Percentiles rank a stretch among this genome's conserved stretches.
Evolutionary conservation across 2,113 vertebrate genomes (phyloP).

Genomic region (Illadopsis cleaveri): DNA sequence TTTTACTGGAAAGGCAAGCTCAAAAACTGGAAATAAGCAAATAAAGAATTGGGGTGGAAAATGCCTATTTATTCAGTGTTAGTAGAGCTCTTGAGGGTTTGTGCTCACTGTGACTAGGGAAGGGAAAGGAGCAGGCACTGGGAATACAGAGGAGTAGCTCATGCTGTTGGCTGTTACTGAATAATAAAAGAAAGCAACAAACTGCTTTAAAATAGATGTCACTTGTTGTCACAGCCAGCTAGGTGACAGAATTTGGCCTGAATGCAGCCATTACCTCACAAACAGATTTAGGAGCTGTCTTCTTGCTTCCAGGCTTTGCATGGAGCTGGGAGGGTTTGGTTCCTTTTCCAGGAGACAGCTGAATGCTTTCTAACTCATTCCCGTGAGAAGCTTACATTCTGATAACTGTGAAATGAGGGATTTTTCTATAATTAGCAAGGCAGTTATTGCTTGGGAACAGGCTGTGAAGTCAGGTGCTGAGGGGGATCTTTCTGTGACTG

Average conservation of each 20-base stretch:
- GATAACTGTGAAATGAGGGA: neutral
- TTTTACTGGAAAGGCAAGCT: neutral
- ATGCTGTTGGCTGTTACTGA: neutral
- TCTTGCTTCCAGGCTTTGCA: neutral
- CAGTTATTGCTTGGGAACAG: neutral
- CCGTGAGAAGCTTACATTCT: neutral
- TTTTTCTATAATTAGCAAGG: neutral
- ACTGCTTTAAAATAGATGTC: neutral
- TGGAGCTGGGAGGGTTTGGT: neutral
- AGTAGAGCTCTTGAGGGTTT: neutral
- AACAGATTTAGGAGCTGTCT: neutral
- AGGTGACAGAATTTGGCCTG: neutral
- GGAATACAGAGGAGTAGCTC: neutral
- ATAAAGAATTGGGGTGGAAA: neutral
- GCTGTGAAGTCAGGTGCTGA: neutral
- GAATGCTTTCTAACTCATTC: neutral
- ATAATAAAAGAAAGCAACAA: neutral
- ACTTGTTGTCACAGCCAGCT: neutral
- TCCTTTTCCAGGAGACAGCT: neutral
- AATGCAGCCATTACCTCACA: neutral
- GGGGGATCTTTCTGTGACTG: neutral
- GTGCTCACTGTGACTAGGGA: fast-evolving
- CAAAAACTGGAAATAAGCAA: neutral
- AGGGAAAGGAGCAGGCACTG: neutral
- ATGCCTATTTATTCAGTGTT: neutral